Percentiles rank a stretch among this genome's conserved stretches.
These are phyloP conservation scores for Dicyrtoma fusca DNA, from an alignment of 2,888 invertebrate genomes.

Conservation along the genomic window DNA sequence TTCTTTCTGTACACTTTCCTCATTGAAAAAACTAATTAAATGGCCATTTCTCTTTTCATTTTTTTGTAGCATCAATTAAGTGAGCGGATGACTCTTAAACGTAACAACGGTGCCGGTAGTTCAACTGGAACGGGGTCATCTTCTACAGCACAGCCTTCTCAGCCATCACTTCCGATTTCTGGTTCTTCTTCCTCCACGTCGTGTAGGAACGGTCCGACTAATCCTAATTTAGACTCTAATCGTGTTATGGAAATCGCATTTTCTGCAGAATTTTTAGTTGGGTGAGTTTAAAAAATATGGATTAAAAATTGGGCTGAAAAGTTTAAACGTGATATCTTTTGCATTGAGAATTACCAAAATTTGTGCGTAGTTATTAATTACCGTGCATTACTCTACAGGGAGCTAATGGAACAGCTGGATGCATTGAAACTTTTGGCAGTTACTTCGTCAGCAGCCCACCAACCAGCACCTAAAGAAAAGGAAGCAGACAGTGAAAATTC, in stretches of 20 bases:
- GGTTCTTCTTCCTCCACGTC: conserved; percentile 4
- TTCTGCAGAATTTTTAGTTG: conserved; percentile 28
- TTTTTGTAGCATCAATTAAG: conserved; percentile 22
- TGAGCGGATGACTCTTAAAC: neutral
- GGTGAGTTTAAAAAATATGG: too few species aligned
- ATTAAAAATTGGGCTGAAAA: neutral
- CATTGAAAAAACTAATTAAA: too few species aligned
- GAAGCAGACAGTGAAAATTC: neutral
- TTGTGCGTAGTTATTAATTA: neutral
- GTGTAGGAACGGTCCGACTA: conserved; percentile 6
- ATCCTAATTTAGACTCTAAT: conserved; percentile 61
- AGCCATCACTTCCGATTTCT: neutral
- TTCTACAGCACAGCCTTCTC: neutral
- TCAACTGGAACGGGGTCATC: neutral
- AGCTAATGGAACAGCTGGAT: conserved; percentile 25
- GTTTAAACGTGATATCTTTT: too few species aligned
- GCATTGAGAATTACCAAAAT: neutral
- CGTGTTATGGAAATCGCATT: conserved; percentile 66
- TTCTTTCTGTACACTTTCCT: too few species aligned
- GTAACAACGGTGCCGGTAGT: neutral
- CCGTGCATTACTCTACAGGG: too few species aligned
- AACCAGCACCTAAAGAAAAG: too few species aligned
- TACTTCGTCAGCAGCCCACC: neutral
- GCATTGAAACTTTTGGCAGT: conserved; percentile 20
- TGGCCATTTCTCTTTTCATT: too few species aligned